A percentile compares a stretch with the other conserved stretches of the same genome.
Evolutionary conservation across 2,797 vertebrate species (phyloP).

Genomic region (Cottoperca gobio): DNA sequence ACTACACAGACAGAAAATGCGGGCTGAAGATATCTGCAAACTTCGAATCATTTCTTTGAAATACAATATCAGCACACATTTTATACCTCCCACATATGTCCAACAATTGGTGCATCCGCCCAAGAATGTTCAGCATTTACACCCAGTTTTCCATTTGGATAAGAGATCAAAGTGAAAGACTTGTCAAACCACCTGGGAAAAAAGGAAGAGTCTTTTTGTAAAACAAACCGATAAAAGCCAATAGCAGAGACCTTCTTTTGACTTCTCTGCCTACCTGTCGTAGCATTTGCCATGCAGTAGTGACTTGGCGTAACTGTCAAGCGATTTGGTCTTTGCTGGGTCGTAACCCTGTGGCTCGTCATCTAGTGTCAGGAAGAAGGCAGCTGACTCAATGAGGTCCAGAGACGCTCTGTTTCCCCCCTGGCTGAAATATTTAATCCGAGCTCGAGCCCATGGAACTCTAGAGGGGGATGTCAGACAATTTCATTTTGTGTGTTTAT

Average conservation of each 20-base stretch:
- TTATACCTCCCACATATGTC: conserved; percentile 96
- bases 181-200: conserved; percentile 95
- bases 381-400: conserved; percentile 89
- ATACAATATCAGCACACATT: background rate
- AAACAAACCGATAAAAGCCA: background rate
- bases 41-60: background rate
- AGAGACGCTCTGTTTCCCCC: conserved; percentile 89
- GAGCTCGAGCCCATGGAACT: conserved; percentile 91
- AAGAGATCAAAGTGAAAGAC: conserved; percentile 92
- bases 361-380: conserved; percentile 93
- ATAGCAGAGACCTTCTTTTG: background rate
- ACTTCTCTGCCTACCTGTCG: conserved; percentile 83
- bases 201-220: background rate
- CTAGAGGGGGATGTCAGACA: conserved; percentile 66
- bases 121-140: conserved; percentile 93
- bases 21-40: background rate
- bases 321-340: conserved; percentile 74
- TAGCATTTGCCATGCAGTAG: conserved; percentile 94
- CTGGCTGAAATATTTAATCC: conserved; percentile 86
- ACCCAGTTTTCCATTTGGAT: conserved; percentile 92
- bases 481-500: background rate
- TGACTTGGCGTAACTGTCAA: conserved; percentile 92
- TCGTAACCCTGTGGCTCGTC: conserved; percentile 87
- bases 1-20: conserved; percentile 78
- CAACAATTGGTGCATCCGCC: conserved; percentile 93